A percentile compares a stretch with the other conserved stretches of the same genome.
Conservation (phyloP, 2,113 vertebrate genomes). For the Neofelis nebulosa region DNA sequence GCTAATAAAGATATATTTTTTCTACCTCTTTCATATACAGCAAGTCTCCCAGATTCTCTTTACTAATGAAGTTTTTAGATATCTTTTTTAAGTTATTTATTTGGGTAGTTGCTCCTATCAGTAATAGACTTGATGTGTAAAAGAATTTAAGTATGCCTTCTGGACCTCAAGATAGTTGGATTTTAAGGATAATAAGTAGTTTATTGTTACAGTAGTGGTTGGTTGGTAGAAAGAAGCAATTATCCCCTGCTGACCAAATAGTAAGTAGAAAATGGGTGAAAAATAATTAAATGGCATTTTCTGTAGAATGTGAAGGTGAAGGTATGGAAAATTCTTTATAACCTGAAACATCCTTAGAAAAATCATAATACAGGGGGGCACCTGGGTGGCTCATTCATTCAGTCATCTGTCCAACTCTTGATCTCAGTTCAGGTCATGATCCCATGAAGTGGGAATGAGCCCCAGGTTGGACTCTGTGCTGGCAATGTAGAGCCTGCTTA, state of each 20-base stretch:
- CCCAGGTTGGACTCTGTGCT: too few relatives aligned
- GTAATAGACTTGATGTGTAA: background rate
- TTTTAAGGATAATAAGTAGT: slow-evolving; percentile 6
- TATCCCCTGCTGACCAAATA: background rate
- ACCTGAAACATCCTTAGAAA: background rate
- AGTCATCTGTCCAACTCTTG: too few relatives aligned
- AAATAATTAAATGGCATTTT: background rate
- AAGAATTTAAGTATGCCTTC: slow-evolving; percentile 12
- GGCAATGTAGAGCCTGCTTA: too few relatives aligned
- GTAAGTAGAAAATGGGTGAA: background rate
- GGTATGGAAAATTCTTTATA: background rate
- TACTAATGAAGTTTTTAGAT: slow-evolving; percentile 15
- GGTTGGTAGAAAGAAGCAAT: slow-evolving; percentile 26
- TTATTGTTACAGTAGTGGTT: background rate
- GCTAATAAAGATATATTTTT: slow-evolving; percentile 67
- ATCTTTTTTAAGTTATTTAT: background rate
- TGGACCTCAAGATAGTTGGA: background rate
- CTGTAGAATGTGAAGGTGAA: background rate
- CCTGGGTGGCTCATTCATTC: too few relatives aligned
- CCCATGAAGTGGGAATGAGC: too few relatives aligned
- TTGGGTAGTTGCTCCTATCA: background rate
- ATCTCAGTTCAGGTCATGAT: too few relatives aligned
- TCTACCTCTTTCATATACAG: slow-evolving; percentile 62
- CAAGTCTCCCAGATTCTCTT: slow-evolving; percentile 59
- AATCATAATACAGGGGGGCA: background rate